Evolutionary conservation across 2,113 vertebrate genomes (phyloP).

Genomic region (Bothrops jararaca): DNA sequence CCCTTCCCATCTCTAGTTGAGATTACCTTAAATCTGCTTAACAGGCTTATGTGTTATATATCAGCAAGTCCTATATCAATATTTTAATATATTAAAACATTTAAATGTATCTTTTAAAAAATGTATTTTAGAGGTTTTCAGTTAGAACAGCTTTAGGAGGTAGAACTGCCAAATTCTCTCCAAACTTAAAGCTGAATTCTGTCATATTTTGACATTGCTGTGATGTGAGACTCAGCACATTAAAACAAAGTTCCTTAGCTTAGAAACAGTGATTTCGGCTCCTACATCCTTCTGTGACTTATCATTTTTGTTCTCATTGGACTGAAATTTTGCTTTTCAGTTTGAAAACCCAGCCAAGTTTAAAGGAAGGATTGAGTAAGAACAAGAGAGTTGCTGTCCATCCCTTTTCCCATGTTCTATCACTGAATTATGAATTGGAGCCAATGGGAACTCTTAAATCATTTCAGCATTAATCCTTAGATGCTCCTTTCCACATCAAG

Average conservation of each 20-base stretch:
- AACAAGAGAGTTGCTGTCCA: neutral
- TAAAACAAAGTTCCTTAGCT: neutral
- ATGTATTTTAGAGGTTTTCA: neutral
- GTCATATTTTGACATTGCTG: neutral
- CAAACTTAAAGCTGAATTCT: neutral
- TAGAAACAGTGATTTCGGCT: conserved; percentile 11
- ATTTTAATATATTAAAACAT: neutral
- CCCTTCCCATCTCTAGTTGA: neutral
- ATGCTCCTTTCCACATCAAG: neutral
- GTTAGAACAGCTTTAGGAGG: neutral
- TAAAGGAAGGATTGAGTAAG: conserved; percentile 26
- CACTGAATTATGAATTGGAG: conserved; percentile 6
- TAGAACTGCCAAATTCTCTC: neutral
- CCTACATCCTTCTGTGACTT: conserved; percentile 34
- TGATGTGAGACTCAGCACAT: neutral
- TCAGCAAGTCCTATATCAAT: neutral
- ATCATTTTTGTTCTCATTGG: conserved; percentile 26
- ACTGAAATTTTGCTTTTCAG: conserved; percentile 21
- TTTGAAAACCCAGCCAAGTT: conserved; percentile 33
- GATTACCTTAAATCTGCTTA: neutral
- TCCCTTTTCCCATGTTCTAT: neutral
- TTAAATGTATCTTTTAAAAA: neutral
- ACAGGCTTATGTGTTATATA: neutral
- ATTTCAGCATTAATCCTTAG: neutral
- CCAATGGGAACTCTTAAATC: neutral